Base-by-base conservation (phyloP, 2,888 invertebrate genomes). In the Cabera pusaria region DNA sequence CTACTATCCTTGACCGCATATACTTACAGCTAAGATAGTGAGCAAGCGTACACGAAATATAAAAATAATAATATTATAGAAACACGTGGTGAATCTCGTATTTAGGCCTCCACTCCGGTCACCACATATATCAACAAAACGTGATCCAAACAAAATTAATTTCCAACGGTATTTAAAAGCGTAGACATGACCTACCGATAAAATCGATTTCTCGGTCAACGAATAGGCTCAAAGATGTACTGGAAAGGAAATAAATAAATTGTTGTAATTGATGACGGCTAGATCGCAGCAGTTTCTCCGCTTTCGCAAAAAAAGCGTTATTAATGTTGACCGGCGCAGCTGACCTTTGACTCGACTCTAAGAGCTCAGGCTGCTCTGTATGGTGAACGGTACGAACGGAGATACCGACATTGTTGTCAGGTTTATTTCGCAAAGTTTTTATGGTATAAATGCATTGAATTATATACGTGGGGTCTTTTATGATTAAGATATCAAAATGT, bases 281-380 rank as follows among this genome's bases (percentile, higher is more conserved):
- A 27, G 32, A 20, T 23, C 19, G 2, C 33, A 29, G 35, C 40
- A 21, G 41, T 33, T 29, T 37, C 22, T 28, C 37, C 22, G 33
- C 47, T 38, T 43, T 49, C 38, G 47, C 52, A 36, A 27, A 42
- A 42, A 42, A n/a, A n/a, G 40, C 22, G 26, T 47, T 40, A 44
- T 45, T 31, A 32, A 47, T 45, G 41, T 25, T 24, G 21, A 21
- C 19, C 25, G 32, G 31, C 27, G 39, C 24, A 21, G 11, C 24
- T 35, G 35, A 45, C 47, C 49, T 41, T 23, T 41, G 44, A 43
- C 43, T 34, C 9, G 7, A 3, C n/a, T 26, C 12, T 7, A 26
- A 16, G 24, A 12, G 17, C 9, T 20, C 20, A 28, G 12, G 14
- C 6, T 7, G 5, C 2, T 21, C 4, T 24, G 51, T 49, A 46